A percentile compares a stretch with the other conserved stretches of the same genome.
These are phyloP conservation scores for Vireo griseus DNA, from an alignment of 2,797 vertebrate genomes.

Conservation along the genomic window DNA sequence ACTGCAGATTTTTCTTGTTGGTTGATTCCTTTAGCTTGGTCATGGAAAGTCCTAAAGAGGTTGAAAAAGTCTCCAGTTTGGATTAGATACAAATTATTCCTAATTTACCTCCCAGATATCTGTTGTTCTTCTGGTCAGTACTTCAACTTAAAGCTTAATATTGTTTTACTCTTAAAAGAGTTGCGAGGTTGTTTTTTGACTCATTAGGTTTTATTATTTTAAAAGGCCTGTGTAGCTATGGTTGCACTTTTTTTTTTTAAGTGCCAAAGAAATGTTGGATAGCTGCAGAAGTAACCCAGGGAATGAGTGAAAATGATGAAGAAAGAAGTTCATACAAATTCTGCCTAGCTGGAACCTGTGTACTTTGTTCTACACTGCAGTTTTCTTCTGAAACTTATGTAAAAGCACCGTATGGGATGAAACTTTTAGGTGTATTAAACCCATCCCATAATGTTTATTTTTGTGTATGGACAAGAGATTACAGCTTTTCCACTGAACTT, in stretches of 20 bases:
- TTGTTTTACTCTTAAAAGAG: not conserved
- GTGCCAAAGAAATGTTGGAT: not conserved
- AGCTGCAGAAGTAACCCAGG: not conserved
- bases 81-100: not conserved
- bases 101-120: not conserved
- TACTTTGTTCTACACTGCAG: not conserved
- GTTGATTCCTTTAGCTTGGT: not conserved
- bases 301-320: not conserved
- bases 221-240: not conserved
- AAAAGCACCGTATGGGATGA: not conserved
- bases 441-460: not conserved
- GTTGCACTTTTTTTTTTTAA: not conserved
- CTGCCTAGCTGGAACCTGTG: not conserved
- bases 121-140: not conserved
- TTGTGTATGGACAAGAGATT: not conserved
- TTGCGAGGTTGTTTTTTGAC: not conserved
- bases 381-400: not conserved
- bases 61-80: not conserved
- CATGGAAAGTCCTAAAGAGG: rapidly evolving
- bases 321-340: not conserved
- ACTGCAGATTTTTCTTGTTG: not conserved
- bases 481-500: not conserved
- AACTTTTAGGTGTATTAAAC: not conserved
- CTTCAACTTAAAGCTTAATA: not conserved
- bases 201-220: not conserved